Conservation (phyloP, 2,113 vertebrate genomes). For the Boulengeromyrus knoepffleri region DNA sequence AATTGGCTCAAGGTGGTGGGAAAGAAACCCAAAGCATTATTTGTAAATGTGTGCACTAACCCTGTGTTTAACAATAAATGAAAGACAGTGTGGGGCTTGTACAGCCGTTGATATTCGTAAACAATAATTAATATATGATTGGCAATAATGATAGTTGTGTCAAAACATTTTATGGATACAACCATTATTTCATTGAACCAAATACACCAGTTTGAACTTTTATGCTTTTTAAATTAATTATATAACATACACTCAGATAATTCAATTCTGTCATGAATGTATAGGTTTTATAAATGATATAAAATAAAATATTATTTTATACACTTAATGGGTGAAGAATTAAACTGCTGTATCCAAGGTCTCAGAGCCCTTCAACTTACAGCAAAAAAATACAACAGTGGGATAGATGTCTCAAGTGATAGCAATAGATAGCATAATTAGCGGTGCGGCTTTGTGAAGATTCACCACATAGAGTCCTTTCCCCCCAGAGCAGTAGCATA, state of each 20-base stretch:
- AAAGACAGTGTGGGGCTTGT: neutral
- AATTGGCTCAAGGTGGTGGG: neutral
- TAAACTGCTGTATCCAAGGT: neutral
- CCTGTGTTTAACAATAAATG: neutral
- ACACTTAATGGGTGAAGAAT: neutral
- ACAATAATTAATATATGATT: neutral
- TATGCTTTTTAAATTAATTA: neutral
- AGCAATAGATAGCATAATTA: neutral
- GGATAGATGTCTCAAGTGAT: neutral
- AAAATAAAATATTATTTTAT: neutral
- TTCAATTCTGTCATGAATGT: neutral
- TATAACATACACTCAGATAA: neutral
- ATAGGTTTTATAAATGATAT: neutral
- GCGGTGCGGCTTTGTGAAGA: neutral
- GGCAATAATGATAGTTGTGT: neutral
- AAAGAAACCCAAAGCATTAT: neutral
- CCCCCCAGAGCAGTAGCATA: neutral
- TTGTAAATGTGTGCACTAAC: neutral
- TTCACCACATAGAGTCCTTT: neutral
- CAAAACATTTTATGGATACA: neutral
- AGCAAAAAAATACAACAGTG: neutral
- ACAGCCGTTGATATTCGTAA: neutral
- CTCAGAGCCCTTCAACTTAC: neutral
- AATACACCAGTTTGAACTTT: neutral
- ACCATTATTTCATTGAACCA: neutral